These are phyloP conservation scores for Tridacna crocea DNA, from an alignment of 2,888 invertebrate species.

Conservation along the genomic window DNA sequence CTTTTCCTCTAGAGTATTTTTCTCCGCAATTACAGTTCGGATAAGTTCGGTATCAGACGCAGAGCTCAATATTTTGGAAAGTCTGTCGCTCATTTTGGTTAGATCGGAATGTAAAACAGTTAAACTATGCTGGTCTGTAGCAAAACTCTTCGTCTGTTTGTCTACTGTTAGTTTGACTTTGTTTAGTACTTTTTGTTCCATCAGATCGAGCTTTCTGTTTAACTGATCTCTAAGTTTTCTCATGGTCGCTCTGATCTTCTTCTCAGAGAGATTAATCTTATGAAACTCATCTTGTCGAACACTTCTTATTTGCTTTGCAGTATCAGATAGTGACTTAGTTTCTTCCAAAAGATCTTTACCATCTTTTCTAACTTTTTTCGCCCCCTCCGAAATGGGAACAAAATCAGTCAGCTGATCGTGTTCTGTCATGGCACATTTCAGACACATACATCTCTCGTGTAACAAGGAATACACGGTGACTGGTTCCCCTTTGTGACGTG, in stretches of 20 bases:
- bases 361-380: slow-evolving; percentile 32
- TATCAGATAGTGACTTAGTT: slow-evolving; percentile 33
- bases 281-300: slow-evolving; percentile 36
- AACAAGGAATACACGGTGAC: slow-evolving; percentile 46
- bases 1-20: slow-evolving; percentile 31
- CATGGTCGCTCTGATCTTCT: slow-evolving; percentile 39
- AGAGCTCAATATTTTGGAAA: slow-evolving; percentile 32
- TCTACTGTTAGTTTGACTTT: slow-evolving; percentile 41
- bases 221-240: slow-evolving; percentile 39
- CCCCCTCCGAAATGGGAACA: slow-evolving; percentile 57
- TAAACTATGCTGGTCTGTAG: slow-evolving; percentile 42
- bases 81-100: slow-evolving; percentile 40
- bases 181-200: slow-evolving; percentile 47
- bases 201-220: slow-evolving; percentile 44
- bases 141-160: slow-evolving; percentile 32
- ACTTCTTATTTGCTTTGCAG: slow-evolving; percentile 32
- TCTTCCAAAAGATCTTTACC: slow-evolving; percentile 48
- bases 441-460: slow-evolving; percentile 52
- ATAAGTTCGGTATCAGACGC: slow-evolving; percentile 39
- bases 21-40: slow-evolving; percentile 38
- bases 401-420: slow-evolving; percentile 54
- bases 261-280: slow-evolving; percentile 38
- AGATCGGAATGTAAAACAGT: slow-evolving; percentile 42
- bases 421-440: slow-evolving; percentile 58
- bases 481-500: slow-evolving; percentile 52